Conservation (phyloP, 2,797 vertebrate genomes). For the Anguilla obscura region DNA sequence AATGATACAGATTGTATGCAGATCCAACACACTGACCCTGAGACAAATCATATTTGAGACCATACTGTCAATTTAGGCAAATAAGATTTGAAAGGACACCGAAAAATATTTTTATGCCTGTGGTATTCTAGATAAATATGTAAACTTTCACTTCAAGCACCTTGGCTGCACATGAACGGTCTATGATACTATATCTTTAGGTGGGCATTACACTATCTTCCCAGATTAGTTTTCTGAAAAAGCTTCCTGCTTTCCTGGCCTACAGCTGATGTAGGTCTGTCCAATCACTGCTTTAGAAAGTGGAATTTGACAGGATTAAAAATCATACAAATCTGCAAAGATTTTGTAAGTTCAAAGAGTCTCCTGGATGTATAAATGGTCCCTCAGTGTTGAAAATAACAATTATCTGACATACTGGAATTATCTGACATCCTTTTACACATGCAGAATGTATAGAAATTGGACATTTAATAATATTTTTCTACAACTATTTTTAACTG, state of each 20-base stretch:
- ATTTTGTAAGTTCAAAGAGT: not conserved
- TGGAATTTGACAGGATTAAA: not conserved
- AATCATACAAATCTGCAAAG: not conserved
- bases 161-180: not conserved
- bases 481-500: too few relatives aligned
- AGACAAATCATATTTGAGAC: too few relatives aligned
- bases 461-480: too few relatives aligned
- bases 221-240: not conserved
- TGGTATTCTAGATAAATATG: not conserved
- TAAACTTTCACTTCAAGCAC: not conserved
- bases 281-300: not conserved
- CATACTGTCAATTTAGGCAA: not conserved
- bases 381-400: not conserved
- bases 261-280: not conserved
- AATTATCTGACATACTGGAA: not conserved
- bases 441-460: too few relatives aligned
- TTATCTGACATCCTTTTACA: too few relatives aligned
- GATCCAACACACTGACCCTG: not conserved
- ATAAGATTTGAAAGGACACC: not conserved
- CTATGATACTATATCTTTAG: not conserved
- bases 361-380: not conserved
- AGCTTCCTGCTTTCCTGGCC: not conserved
- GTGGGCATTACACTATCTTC: not conserved
- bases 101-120: not conserved
- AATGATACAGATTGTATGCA: not conserved